These are phyloP conservation scores for Anodontia alba DNA, from an alignment of 2,888 invertebrate species.

Conservation along the genomic window DNA sequence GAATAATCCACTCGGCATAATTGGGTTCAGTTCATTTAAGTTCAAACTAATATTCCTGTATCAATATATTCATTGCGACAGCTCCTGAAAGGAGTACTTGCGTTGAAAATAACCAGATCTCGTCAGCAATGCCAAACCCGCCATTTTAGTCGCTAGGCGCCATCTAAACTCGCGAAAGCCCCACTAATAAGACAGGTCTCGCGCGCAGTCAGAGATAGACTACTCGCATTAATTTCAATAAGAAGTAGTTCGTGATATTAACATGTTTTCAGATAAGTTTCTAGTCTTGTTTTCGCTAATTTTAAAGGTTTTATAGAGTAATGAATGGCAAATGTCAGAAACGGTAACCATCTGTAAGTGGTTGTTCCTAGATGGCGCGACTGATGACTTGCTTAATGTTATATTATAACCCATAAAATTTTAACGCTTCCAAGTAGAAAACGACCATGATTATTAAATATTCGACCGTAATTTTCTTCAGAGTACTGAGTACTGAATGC, in stretches of 20 bases:
- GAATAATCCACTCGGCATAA: no score
- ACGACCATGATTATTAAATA: no score
- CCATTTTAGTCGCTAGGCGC: constrained; percentile 57
- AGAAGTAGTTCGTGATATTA: background rate
- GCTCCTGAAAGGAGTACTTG: background rate
- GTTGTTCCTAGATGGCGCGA: background rate
- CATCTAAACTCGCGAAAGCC: constrained; percentile 52
- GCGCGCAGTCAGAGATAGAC: background rate
- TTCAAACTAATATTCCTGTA: constrained; percentile 7
- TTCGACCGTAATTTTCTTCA: no score
- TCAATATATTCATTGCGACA: constrained; percentile 7
- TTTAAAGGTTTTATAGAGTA: background rate
- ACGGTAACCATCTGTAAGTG: background rate
- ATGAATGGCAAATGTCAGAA: background rate
- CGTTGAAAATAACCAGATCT: constrained; percentile 47
- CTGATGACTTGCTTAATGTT: background rate
- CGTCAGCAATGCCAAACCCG: constrained; percentile 47
- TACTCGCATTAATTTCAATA: constrained; percentile 3
- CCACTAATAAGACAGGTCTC: constrained; percentile 22
- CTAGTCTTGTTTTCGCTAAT: constrained; percentile 15
- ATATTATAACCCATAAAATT: no score
- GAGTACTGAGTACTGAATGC: no score
- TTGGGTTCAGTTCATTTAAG: background rate
- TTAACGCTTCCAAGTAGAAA: no score
- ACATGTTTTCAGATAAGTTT: constrained; percentile 10